Percentiles rank a stretch among this genome's conserved stretches.
phyloP scores from a whole-genome alignment of 1,140 invertebrate species.

The Heliconius himera region DNA sequence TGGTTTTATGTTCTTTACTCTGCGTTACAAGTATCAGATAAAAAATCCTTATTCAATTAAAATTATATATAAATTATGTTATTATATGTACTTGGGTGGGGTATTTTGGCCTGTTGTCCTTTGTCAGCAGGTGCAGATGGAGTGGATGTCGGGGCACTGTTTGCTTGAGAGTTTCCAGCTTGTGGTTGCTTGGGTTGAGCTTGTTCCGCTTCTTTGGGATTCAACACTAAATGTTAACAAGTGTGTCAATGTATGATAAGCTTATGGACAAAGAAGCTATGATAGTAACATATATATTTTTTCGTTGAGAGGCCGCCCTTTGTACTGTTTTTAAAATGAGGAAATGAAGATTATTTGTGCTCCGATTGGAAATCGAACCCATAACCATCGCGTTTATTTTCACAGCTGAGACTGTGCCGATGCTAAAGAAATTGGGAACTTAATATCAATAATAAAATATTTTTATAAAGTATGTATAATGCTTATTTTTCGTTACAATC shows the following conservation, averaged over 20 bases:
- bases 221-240: constrained; percentile 59
- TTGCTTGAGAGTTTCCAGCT: background rate
- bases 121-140: constrained; percentile 26
- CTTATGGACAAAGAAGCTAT: constrained; percentile 6
- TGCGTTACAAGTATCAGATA: too few relatives aligned
- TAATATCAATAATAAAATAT: too few relatives aligned
- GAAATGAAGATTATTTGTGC: too few relatives aligned
- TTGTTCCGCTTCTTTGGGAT: constrained; percentile 60
- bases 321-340: too few relatives aligned
- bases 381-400: too few relatives aligned
- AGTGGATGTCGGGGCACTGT: background rate
- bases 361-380: too few relatives aligned
- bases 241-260: constrained; percentile 24
- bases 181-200: constrained; percentile 21
- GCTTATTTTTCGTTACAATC: background rate
- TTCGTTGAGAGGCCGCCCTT: background rate
- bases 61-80: background rate
- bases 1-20: too few relatives aligned
- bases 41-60: too few relatives aligned
- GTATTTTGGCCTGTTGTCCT: constrained; percentile 18
- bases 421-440: too few relatives aligned
- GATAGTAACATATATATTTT: background rate
- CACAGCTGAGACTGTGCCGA: too few relatives aligned
- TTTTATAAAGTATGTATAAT: background rate
- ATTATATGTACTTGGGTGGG: constrained; percentile 52